These are phyloP conservation scores for Himalopsyche kuldschensis DNA, from an alignment of 2,888 invertebrate genomes.

Conservation along the genomic window DNA sequence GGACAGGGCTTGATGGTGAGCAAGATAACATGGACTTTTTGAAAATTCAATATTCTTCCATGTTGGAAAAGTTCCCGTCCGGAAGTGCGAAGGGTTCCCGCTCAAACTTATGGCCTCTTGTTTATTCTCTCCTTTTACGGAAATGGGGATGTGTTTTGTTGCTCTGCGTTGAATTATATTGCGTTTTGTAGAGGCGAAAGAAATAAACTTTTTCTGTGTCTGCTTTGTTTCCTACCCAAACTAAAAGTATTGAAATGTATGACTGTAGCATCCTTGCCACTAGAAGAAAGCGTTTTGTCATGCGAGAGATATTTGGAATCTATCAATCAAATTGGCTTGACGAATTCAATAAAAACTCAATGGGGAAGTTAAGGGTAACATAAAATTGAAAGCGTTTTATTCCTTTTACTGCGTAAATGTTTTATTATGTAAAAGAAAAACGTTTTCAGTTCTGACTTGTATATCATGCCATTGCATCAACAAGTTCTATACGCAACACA, in stretches of 20 bases:
- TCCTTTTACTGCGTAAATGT: too few species aligned
- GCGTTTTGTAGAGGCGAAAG: not conserved
- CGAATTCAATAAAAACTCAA: not conserved
- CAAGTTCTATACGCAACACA: too few species aligned
- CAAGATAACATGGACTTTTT: not conserved
- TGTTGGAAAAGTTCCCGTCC: not conserved
- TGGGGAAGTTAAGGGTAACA: not conserved
- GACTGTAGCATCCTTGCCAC: not conserved
- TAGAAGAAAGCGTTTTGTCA: not conserved
- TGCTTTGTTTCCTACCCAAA: not conserved
- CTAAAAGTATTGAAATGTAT: not conserved
- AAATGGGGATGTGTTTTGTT: not conserved
- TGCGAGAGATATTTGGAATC: not conserved
- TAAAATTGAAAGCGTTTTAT: too few species aligned
- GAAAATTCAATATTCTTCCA: not conserved
- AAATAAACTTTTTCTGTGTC: not conserved
- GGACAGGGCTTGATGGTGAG: not conserved
- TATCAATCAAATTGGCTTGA: not conserved
- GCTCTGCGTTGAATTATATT: not conserved
- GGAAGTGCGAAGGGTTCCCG: not conserved
- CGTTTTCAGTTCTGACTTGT: too few species aligned
- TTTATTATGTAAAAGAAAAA: too few species aligned
- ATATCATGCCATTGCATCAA: too few species aligned
- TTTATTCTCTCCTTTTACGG: not conserved
- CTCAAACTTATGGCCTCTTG: not conserved